Percentiles rank a stretch among this genome's conserved stretches.
These are phyloP conservation scores for Serripes groenlandicus DNA, from an alignment of 2,888 invertebrate genomes.

Conservation along the genomic window DNA sequence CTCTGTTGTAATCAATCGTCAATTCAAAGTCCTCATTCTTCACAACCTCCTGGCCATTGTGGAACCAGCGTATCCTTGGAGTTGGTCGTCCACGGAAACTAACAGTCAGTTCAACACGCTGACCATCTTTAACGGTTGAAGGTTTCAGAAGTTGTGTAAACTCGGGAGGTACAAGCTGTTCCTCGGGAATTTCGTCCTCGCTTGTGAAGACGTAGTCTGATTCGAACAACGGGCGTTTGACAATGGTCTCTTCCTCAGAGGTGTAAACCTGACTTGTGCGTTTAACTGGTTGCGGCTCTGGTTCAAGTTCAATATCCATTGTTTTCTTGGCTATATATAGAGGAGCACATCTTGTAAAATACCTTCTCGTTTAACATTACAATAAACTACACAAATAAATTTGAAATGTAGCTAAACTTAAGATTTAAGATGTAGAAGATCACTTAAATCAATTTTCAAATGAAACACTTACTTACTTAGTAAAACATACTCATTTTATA, in stretches of 20 bases:
- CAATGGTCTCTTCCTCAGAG: conserved; percentile 68
- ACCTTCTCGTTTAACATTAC: too few species aligned
- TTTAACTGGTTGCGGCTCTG: conserved; percentile 30
- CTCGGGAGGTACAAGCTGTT: conserved; percentile 90
- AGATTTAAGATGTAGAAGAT: too few species aligned
- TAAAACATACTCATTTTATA: too few species aligned
- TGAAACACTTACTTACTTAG: too few species aligned
- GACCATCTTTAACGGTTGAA: conserved; percentile 95
- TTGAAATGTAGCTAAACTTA: too few species aligned
- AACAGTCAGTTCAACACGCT: conserved; percentile 88
- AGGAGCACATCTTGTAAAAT: too few species aligned
- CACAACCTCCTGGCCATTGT: conserved; percentile 86
- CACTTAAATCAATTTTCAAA: too few species aligned
- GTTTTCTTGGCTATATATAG: conserved; percentile 49
- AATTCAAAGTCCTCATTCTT: conserved; percentile 86
- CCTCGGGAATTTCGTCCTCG: conserved; percentile 75
- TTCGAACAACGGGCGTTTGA: conserved; percentile 69
- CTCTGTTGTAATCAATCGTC: conserved; percentile 90
- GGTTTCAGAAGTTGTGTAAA: conserved; percentile 92
- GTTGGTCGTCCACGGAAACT: conserved; percentile 80
- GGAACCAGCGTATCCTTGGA: conserved; percentile 86
- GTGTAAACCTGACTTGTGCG: conserved; percentile 37
- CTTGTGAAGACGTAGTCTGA: conserved; percentile 70
- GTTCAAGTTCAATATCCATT: conserved; percentile 59
- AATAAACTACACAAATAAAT: too few species aligned